These are phyloP conservation scores for Dendrocopos noguchii DNA, from an alignment of 2,113 vertebrate genomes.

Conservation along the genomic window DNA sequence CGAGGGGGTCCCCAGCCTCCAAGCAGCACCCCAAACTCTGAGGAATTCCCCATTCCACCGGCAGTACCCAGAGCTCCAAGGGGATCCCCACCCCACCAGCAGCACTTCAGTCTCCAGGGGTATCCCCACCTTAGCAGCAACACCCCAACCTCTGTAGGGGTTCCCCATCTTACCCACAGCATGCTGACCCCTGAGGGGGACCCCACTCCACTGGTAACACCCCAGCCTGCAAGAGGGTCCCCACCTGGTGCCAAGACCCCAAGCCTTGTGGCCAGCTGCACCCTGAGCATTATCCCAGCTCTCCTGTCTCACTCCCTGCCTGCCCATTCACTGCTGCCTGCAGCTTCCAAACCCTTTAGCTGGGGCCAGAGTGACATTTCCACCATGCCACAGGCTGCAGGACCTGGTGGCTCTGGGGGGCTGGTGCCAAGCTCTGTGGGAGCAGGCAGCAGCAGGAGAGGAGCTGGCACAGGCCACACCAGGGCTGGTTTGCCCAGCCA, in stretches of 20 bases:
- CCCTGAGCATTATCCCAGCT: too few relatives aligned
- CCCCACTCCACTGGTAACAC: background rate
- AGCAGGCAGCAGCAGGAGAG: background rate
- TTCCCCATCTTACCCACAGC: background rate
- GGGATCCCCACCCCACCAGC: too few relatives aligned
- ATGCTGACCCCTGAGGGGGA: background rate
- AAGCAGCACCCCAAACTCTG: background rate
- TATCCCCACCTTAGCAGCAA: background rate
- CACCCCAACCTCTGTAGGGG: background rate
- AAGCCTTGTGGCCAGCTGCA: background rate
- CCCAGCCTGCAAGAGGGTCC: background rate
- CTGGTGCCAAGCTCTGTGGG: background rate
- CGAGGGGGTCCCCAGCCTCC: background rate
- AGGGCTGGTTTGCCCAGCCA: background rate
- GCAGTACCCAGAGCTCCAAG: accelerated
- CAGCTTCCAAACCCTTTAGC: background rate
- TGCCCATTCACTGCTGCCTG: background rate
- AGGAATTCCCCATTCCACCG: background rate
- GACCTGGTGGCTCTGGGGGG: background rate
- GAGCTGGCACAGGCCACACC: background rate
- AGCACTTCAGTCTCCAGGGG: too few relatives aligned
- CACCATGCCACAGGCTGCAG: background rate
- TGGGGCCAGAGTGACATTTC: background rate
- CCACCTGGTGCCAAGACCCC: background rate
- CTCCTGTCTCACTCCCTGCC: background rate